Base-by-base conservation (phyloP, 2,113 vertebrate genomes). In the Addax nasomaculatus region DNA sequence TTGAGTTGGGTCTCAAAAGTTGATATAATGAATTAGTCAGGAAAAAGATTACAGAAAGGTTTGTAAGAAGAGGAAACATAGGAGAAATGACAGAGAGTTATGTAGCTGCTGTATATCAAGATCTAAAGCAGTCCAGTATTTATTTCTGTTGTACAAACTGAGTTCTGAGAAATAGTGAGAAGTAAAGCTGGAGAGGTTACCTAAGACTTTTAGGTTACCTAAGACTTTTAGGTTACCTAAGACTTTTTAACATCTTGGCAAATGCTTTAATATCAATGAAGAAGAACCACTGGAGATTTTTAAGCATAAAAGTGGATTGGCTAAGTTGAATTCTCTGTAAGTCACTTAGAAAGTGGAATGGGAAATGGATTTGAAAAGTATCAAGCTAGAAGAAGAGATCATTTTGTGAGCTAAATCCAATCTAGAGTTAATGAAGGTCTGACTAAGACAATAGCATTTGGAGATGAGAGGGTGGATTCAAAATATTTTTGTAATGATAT, bases 311-410 rank as follows among this genome's bases (percentile, higher is more conserved):
- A 45, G 15, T 87, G 25, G 8, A 45, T 30, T 81, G 80, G 7
- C 55, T 81, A 90, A 53, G 90, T 90, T 95, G 23, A 96, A 58
- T 92, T 96, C 21, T 78, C 73, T 58, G n/a, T 25, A 86, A 67
- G 36, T 86, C 6, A 78, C 19, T 64, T 94, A 78, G n/a, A 53
- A 36, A 73, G 33, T n/a, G 17, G 21, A 13, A 4, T 73, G 30
- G 39, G 13, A 5, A 55, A 80, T 85, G 16, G 21, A 95, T 85
- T 89, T 89, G 23, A 47, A 92, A 80, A 96, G 6, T 9, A 73
- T 29, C 25, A 51, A 19, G 70, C 3, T 53, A 87, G 25, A 86
- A 85, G 23, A 78, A 86, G 47, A 60, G 15, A 80, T 67, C 29
- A 78, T 78, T 87, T 84, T 86, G 11, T 73, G 23, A 36, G n/a